Evolutionary conservation across 2,113 vertebrate genomes (phyloP).

Genomic region (Dromiciops gliroides): DNA sequence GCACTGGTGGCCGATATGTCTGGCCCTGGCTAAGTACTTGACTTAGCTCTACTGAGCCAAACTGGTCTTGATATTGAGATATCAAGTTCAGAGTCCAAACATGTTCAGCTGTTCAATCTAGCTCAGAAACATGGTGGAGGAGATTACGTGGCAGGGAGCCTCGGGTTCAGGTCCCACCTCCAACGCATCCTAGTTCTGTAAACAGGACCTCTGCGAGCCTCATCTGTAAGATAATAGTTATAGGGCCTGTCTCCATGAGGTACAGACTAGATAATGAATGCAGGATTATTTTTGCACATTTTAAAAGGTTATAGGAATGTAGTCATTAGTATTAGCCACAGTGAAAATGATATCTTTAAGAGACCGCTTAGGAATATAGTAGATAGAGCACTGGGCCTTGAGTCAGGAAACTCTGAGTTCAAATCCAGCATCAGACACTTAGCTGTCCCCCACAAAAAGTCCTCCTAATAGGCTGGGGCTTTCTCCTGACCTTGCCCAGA

Average conservation of each 20-base stretch:
- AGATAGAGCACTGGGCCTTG: not conserved
- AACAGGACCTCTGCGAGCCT: not conserved
- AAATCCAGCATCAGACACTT: not conserved
- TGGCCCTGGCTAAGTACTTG: no score
- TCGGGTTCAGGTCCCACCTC: not conserved
- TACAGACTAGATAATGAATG: no score
- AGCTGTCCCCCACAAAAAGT: not conserved
- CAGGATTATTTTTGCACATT: not conserved
- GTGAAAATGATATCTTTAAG: no score
- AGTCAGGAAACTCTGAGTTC: not conserved
- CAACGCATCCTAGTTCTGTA: not conserved
- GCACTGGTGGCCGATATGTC: not conserved
- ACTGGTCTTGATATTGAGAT: not conserved
- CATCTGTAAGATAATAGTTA: no score
- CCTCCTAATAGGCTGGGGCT: no score
- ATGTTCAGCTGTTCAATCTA: not conserved
- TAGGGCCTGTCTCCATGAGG: not conserved
- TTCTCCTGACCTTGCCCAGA: not conserved
- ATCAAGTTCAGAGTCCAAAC: not conserved
- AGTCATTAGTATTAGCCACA: not conserved
- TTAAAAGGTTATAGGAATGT: not conserved
- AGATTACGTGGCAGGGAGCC: not conserved
- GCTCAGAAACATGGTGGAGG: not conserved
- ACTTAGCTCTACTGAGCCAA: not conserved
- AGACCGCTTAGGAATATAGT: no score